Conservation (phyloP, 2,888 invertebrate genomes). For the Siphonodentalium dalli region DNA sequence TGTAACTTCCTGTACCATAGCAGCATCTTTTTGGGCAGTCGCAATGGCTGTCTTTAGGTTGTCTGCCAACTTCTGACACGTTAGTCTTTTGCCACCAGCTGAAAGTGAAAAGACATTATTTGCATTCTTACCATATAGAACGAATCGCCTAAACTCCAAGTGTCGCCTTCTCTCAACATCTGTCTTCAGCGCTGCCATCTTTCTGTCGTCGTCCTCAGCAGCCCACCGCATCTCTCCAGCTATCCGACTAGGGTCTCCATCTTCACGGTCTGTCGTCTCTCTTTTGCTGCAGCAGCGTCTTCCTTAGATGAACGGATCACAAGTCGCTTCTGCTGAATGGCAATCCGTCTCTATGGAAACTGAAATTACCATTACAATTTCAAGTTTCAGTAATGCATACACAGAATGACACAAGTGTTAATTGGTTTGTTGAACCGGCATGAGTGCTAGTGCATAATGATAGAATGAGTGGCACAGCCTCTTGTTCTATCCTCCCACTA, state of each 20-base stretch:
- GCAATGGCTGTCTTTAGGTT: background rate
- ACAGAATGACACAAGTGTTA: no score
- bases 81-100: constrained; percentile 3
- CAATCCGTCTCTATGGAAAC: constrained; percentile 1
- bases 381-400: no score
- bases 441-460: no score
- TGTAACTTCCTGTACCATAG: no score
- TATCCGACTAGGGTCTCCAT: constrained; percentile 1
- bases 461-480: no score
- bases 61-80: background rate
- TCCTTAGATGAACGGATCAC: background rate
- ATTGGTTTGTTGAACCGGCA: no score
- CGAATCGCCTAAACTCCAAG: background rate
- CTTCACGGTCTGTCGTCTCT: background rate
- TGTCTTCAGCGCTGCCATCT: background rate
- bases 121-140: constrained; percentile 1
- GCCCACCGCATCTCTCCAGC: constrained; percentile 1
- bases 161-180: background rate
- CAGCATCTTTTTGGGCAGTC: background rate
- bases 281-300: background rate
- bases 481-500: no score
- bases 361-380: no score
- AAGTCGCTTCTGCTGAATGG: constrained; percentile 2
- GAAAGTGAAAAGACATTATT: constrained; percentile 1
- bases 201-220: background rate